Evolutionary conservation across 2,888 invertebrate species (phyloP).

Genomic region (Halictus quadricinctus): DNA sequence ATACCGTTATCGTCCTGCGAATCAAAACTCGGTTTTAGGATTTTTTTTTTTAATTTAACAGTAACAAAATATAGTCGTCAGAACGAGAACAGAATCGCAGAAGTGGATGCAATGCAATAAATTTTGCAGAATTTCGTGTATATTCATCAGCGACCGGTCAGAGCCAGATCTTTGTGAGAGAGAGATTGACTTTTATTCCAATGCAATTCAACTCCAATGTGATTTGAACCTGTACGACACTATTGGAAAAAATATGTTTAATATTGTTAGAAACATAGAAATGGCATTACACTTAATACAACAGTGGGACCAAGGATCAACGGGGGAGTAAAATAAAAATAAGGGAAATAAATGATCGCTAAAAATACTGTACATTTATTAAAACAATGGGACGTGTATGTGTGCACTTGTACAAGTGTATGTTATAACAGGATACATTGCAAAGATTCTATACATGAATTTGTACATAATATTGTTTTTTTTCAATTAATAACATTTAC

Average conservation of each 20-base stretch:
- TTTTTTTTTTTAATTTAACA: not conserved
- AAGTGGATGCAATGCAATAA: not conserved
- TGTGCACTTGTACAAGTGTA: conserved; percentile 47
- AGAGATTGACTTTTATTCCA: conserved; percentile 45
- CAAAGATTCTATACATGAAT: conserved; percentile 59
- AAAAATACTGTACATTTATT: conserved; percentile 79
- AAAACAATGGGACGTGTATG: conserved; percentile 63
- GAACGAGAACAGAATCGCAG: not conserved
- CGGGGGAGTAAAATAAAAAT: conserved; percentile 73
- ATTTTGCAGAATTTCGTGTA: not conserved
- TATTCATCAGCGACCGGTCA: conserved; percentile 28
- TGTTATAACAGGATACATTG: conserved; percentile 60
- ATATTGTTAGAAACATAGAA: conserved; percentile 36
- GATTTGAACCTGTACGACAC: not conserved
- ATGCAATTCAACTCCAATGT: not conserved
- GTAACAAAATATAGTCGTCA: not conserved
- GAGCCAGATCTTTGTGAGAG: conserved; percentile 37
- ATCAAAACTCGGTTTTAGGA: conserved; percentile 62
- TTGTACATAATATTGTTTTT: conserved; percentile 49
- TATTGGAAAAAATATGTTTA: conserved; percentile 1
- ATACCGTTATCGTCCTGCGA: conserved; percentile 70
- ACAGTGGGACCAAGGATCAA: conserved; percentile 62
- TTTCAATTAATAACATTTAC: conserved; percentile 32
- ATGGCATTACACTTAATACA: conserved; percentile 35
- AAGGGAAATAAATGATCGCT: conserved; percentile 72